phyloP scores from a whole-genome alignment of 2,113 vertebrate species.

The Catharus bicknelli region DNA sequence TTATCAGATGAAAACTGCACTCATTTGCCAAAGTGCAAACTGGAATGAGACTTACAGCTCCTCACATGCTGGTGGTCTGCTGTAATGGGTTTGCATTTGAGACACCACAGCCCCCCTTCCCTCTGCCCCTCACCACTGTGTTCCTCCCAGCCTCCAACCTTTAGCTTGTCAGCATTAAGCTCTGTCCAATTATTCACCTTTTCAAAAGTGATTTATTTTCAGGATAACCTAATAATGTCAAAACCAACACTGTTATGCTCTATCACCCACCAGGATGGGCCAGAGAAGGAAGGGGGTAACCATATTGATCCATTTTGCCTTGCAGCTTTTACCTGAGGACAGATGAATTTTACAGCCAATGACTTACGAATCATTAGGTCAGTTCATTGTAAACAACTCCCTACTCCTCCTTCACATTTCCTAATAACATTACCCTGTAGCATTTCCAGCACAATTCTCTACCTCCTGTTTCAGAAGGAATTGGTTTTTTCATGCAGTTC shows the following conservation, averaged over 20 bases:
- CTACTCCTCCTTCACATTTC: constrained; percentile 47
- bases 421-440: constrained; percentile 42
- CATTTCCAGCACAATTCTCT: background rate
- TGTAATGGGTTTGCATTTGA: background rate
- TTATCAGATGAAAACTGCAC: background rate
- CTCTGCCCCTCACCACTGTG: background rate
- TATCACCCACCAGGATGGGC: constrained; percentile 41
- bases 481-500: background rate
- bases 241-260: constrained; percentile 62
- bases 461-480: constrained; percentile 30
- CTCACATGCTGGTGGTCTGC: background rate
- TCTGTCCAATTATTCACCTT: constrained; percentile 68
- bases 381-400: constrained; percentile 61
- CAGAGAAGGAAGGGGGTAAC: background rate
- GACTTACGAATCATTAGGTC: constrained; percentile 59
- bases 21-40: constrained; percentile 13
- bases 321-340: constrained; percentile 51
- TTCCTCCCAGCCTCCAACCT: background rate
- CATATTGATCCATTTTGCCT: constrained; percentile 26
- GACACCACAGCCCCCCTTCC: background rate
- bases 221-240: constrained; percentile 68
- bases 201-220: constrained; percentile 72
- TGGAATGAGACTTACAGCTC: background rate
- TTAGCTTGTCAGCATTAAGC: constrained; percentile 59
- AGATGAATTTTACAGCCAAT: constrained; percentile 49